Evolutionary conservation across 2,113 vertebrate species (phyloP).

Genomic region (Lepidothrix coronata): DNA sequence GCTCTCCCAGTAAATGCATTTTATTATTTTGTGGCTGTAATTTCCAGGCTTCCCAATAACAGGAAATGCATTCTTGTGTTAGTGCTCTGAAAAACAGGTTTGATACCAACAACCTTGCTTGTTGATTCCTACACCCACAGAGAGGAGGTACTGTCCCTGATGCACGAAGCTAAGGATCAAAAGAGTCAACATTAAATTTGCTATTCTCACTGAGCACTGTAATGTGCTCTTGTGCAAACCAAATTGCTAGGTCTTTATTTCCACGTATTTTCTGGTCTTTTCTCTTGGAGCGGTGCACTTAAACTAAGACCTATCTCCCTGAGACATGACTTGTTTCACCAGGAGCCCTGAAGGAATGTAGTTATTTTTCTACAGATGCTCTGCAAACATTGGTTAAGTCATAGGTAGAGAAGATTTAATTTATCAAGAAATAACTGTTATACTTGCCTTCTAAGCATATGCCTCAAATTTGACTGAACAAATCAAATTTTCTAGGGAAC

Average conservation of each 20-base stretch:
- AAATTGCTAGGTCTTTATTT: background rate
- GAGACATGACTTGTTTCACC: background rate
- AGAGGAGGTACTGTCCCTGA: background rate
- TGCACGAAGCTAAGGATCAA: accelerated
- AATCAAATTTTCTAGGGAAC: background rate
- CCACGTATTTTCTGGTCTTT: background rate
- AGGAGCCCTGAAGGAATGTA: background rate
- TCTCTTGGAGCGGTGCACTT: background rate
- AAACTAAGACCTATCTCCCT: background rate
- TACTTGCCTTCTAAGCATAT: background rate
- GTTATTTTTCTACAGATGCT: background rate
- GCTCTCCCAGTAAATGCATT: background rate
- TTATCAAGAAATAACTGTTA: background rate
- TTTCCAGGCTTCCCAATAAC: background rate
- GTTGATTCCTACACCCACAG: background rate
- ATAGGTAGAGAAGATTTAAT: background rate
- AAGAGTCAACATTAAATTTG: background rate
- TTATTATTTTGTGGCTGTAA: background rate
- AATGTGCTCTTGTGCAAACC: background rate
- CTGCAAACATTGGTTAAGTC: background rate
- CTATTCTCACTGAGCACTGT: background rate
- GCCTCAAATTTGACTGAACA: background rate
- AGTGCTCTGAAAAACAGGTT: background rate
- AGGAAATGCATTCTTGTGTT: background rate
- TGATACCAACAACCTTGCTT: background rate